A percentile compares a stretch with the other conserved stretches of the same genome.
These are phyloP conservation scores for Lathronympha strigana DNA, from an alignment of 2,888 invertebrate species.

Conservation along the genomic window DNA sequence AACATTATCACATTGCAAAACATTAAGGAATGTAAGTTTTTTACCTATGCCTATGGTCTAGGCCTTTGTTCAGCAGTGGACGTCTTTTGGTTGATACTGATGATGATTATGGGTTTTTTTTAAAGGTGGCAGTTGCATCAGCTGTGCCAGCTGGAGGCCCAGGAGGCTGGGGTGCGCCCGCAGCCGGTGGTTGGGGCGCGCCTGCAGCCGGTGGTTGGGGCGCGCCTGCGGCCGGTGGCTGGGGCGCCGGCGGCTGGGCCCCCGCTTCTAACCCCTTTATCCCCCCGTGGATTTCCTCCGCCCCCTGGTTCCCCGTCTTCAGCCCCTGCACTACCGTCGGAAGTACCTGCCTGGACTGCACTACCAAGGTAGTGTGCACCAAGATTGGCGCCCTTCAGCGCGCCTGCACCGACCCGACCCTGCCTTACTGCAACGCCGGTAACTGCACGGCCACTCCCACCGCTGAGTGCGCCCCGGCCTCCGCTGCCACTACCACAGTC, in stretches of 20 bases:
- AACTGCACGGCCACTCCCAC: conserved; percentile 75
- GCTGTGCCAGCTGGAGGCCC: conserved; percentile 59
- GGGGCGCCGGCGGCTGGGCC: conserved; percentile 48
- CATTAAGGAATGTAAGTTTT: too few species aligned
- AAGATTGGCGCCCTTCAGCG: conserved; percentile 69
- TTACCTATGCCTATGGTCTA: too few species aligned
- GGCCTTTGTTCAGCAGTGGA: too few species aligned
- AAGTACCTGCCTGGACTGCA: conserved; percentile 66
- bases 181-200: conserved; percentile 20
- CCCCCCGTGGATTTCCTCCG: conserved; percentile 71
- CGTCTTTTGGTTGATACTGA: too few species aligned
- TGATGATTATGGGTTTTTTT: conserved; percentile 19
- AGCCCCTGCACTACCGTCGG: conserved; percentile 66
- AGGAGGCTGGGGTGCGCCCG: conserved; percentile 21
- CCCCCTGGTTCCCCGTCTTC: conserved; percentile 75
- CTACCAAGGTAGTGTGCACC: conserved; percentile 70
- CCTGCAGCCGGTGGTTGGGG: conserved; percentile 46
- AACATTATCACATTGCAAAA: too few species aligned
- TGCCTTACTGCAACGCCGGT: conserved; percentile 77
- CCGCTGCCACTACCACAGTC: conserved; percentile 42
- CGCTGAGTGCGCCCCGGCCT: conserved; percentile 61
- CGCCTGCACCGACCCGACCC: conserved; percentile 68
- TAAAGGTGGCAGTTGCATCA: conserved; percentile 62
- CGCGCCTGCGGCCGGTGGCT: conserved; percentile 45
- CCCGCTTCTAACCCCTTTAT: conserved; percentile 63